phyloP scores from a whole-genome alignment of 2,888 invertebrate species.

The Isotomurus palustris region DNA sequence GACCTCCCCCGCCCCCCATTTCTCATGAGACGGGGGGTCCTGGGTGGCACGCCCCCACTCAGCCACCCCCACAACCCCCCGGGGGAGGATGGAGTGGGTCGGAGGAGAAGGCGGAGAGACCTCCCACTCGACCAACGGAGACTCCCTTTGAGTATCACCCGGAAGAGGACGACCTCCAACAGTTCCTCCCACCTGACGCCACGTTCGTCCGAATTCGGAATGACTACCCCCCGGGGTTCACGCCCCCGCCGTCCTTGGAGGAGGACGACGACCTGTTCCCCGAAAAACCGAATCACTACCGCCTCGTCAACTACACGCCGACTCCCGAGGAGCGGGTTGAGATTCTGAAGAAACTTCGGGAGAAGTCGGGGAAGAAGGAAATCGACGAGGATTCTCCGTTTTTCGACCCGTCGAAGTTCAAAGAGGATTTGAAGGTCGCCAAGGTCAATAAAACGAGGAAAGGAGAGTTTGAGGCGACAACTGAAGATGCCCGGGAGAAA shows the following conservation, averaged over 20 bases:
- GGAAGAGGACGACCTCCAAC: background rate
- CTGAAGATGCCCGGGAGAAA: background rate
- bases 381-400: background rate
- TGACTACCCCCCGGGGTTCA: constrained; percentile 2
- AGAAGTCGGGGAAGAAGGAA: no score
- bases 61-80: background rate
- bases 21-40: constrained; percentile 5
- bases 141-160: constrained; percentile 3
- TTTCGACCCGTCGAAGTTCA: no score
- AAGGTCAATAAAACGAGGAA: background rate
- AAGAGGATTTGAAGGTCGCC: background rate
- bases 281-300: background rate
- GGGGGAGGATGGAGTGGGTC: constrained; percentile 1
- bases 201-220: background rate
- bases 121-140: no score
- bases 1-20: constrained; percentile 7
- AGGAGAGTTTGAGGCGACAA: background rate
- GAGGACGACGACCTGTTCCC: background rate
- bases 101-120: background rate
- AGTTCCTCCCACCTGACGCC: background rate
- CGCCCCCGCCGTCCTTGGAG: background rate
- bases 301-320: background rate
- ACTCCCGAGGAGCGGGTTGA: background rate
- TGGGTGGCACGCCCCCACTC: constrained; percentile 14
- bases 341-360: background rate